A percentile compares a stretch with the other conserved stretches of the same genome.
phyloP scores from a whole-genome alignment of 2,113 vertebrate genomes.

The Pseudopipra pipra region DNA sequence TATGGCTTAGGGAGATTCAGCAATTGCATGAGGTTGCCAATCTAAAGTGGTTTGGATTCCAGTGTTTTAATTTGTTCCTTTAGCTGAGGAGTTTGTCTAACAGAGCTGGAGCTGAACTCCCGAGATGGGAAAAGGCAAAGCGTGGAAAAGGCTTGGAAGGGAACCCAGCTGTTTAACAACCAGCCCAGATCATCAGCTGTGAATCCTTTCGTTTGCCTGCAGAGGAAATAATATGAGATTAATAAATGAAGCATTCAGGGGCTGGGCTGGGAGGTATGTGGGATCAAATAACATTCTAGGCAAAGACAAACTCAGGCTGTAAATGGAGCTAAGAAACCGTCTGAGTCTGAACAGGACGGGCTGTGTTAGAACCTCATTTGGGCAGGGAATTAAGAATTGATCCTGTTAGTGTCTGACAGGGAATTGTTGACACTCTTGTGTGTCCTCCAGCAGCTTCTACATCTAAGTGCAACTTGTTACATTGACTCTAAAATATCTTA shows the following conservation, averaged over 20 bases:
- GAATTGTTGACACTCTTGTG: background rate
- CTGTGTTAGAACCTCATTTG: background rate
- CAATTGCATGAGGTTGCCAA: background rate
- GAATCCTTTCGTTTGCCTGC: background rate
- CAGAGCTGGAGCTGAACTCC: background rate
- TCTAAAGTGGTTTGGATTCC: background rate
- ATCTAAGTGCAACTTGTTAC: background rate
- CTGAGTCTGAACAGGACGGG: background rate
- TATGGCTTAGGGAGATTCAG: background rate
- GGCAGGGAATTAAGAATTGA: background rate
- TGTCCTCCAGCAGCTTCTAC: background rate
- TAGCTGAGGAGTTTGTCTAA: background rate
- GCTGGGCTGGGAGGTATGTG: background rate
- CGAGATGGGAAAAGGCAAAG: background rate
- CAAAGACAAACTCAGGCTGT: background rate
- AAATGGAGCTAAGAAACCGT: background rate
- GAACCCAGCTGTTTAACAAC: background rate
- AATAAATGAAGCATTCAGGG: background rate
- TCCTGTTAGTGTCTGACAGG: background rate
- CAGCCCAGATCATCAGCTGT: background rate
- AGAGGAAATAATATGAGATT: background rate
- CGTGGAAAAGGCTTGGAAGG: background rate
- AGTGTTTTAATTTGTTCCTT: background rate
- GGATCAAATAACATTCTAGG: background rate
- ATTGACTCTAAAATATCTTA: background rate